Base-by-base conservation (phyloP, 2,888 invertebrate genomes). In the Urechis unicinctus region DNA sequence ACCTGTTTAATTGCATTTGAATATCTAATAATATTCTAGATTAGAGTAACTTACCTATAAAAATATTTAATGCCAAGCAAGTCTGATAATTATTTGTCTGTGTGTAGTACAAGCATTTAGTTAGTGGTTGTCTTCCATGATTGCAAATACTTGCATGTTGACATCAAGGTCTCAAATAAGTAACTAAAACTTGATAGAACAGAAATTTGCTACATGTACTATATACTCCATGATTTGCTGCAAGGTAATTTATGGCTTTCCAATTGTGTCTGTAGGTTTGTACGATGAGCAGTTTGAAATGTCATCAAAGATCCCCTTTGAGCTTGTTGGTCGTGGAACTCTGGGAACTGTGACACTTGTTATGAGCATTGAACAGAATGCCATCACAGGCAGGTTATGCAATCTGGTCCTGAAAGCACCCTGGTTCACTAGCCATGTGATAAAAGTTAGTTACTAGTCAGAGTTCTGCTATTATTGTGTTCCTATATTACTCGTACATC, bases 251-350 rank as follows among this genome's bases (percentile, higher is more conserved):
- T n/a, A n/a, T n/a, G n/a, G n/a, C n/a, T n/a, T n/a, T n/a, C n/a
- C n/a, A n/a, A n/a, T n/a, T n/a, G n/a, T n/a, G n/a, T 13, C n/a
- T 53, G 45, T 21, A 53, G 53, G 58, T 2, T 17, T 72, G 41
- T 73, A 73, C 52, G 72, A 73, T 57, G 73, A 73, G 54, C 71
- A 72, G 60, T 68, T 70, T 63, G 72, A 71, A 57, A 69, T 72
- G 66, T 67, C 68, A 1, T 66, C 71, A 2, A 73, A 72, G 56
- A 67, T 70, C 56, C 72, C 73, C 0, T 70, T 72, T 63, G 73
- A 73, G 60, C 52, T 73, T 56, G 62, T 72, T 4, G 73, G 73
- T 1, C 53, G 63, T 26, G 73, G 73, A 9, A 68, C 68, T 53
- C 62, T 70, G 13, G 73, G 72, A 0, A 66, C 68, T 52, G 68